These are phyloP conservation scores for Scophthalmus maximus DNA, from an alignment of 2,113 vertebrate genomes.

Conservation along the genomic window DNA sequence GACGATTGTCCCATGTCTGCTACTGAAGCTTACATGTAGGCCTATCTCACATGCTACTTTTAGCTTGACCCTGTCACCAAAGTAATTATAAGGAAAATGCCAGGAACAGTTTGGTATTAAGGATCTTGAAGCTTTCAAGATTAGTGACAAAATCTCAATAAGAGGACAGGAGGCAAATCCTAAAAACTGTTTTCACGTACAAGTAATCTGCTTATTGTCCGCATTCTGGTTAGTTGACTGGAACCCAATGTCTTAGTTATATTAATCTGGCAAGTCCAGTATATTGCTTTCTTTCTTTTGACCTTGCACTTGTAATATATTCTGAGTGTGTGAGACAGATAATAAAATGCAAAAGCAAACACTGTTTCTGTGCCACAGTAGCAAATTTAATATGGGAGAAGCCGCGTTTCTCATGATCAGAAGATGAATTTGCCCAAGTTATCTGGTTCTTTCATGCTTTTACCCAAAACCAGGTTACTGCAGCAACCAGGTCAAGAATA, in stretches of 20 bases:
- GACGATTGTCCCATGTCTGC: neutral
- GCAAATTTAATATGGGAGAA: neutral
- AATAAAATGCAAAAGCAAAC: constrained; percentile 4
- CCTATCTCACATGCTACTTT: neutral
- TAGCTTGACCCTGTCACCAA: neutral
- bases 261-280: neutral
- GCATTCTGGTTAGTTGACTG: constrained; percentile 4
- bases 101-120: neutral
- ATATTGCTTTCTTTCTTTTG: constrained; percentile 12
- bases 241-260: neutral
- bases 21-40: neutral
- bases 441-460: constrained; percentile 35
- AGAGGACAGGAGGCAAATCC: no score
- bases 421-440: neutral
- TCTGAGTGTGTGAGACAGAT: neutral
- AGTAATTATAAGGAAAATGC: neutral
- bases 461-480: constrained; percentile 52
- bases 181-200: constrained; percentile 1
- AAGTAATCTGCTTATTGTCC: neutral
- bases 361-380: neutral
- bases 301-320: neutral
- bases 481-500: constrained; percentile 40
- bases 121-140: neutral
- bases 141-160: no score
- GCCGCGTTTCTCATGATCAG: constrained; percentile 6